Evolutionary conservation across 2,113 vertebrate species (phyloP), one percentile per base, ranked within the genome.

Genomic region (Pelodiscus sinensis): DNA sequence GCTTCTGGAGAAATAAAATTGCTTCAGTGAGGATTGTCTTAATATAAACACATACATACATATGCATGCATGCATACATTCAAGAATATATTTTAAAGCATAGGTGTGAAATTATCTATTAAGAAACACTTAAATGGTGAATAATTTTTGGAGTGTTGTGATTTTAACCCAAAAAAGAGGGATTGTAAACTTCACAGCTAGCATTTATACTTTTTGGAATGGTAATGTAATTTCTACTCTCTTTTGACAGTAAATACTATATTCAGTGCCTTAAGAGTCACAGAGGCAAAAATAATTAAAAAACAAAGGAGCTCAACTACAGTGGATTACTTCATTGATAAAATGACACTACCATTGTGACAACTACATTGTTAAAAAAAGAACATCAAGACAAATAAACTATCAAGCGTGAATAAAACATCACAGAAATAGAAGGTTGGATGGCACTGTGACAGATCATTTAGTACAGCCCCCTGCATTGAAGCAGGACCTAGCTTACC

Each of bases 181-280:
- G 10, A 7, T 19, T 82, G 24, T 35, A 94, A 83, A 92, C 27
- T 5, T 54, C 90, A 89, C 27, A n/a, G 80, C 22, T 57, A 90
- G 85, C 38, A 71, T 73, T 27, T 7, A 79, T 12, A 68, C 65
- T 86, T 93, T 88, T 57, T 75, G 60, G 35, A 92, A 15, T 80
- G 1, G 12, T 62, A 4, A 84, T 62, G 55, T 3, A 58, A 81
- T 54, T 86, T 87, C 60, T 93, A 79, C 77, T 11, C 77, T 11
- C 35, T 95, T 96, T 92, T 93, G 8, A 35, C 31, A 60, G 57
- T 90, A 90, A 85, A 73, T 92, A 56, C 10, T 52, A 31, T 62
- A 58, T 65, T 88, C 56, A 86, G 19, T 75, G 38, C 18, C 65
- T 75, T 2, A 82, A 58, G 8, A 21, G 79, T 56, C 12, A 38